Evolutionary conservation across 2,113 vertebrate species (phyloP).

Genomic region (Neomonachus schauinslandi): DNA sequence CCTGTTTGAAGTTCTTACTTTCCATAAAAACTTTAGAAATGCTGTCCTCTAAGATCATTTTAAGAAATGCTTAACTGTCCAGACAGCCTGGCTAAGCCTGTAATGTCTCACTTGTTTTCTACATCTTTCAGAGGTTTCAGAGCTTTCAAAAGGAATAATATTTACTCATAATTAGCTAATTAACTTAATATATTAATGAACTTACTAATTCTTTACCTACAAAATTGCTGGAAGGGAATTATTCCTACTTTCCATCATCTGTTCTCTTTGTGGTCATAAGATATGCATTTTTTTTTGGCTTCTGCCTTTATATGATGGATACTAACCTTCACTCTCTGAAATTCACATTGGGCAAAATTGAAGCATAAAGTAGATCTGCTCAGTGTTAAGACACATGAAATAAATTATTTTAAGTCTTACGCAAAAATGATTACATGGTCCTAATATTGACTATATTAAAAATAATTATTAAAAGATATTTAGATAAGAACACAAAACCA

Average conservation of each 20-base stretch:
- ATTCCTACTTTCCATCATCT: neutral
- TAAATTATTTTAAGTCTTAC: neutral
- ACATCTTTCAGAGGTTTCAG: neutral
- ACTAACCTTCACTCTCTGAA: neutral
- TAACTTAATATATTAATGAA: neutral
- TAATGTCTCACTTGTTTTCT: neutral
- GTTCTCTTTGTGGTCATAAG: neutral
- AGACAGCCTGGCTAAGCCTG: neutral
- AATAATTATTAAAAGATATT: neutral
- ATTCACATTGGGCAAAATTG: neutral
- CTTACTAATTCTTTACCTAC: neutral
- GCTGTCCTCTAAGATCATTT: neutral
- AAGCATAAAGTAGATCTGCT: neutral
- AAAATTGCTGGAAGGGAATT: neutral
- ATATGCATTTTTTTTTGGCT: neutral
- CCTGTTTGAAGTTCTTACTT: neutral
- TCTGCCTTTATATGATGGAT: neutral
- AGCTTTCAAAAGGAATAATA: neutral
- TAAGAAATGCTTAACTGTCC: neutral
- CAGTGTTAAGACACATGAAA: neutral
- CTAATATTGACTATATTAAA: neutral
- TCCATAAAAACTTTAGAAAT: neutral
- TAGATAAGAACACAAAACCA: neutral
- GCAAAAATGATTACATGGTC: neutral
- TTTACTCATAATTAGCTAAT: neutral